Percentiles rank a stretch among this genome's conserved stretches.
Evolutionary conservation across 2,113 vertebrate species (phyloP).

Genomic region (Pelecanus crispus): DNA sequence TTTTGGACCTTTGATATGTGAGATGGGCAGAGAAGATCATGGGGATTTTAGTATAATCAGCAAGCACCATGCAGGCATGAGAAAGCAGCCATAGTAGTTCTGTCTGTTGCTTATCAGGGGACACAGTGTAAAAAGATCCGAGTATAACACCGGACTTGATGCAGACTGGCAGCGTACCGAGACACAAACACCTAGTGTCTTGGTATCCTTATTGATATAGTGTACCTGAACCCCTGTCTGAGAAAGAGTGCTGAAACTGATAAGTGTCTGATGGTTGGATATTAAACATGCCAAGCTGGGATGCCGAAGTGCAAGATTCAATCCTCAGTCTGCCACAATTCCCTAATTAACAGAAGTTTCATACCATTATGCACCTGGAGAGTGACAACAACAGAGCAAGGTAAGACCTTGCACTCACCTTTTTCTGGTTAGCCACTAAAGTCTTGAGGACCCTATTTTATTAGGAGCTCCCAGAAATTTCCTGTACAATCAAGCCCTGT

Average conservation of each 20-base stretch:
- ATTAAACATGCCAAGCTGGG: not conserved
- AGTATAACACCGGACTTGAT: not conserved
- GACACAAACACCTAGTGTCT: not conserved
- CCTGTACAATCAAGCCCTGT: not conserved
- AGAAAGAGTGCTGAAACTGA: not conserved
- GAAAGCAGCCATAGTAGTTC: not conserved
- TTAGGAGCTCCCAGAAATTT: not conserved
- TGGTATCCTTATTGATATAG: not conserved
- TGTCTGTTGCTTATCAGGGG: not conserved
- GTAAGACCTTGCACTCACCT: not conserved
- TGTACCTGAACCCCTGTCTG: not conserved
- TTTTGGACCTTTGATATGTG: not conserved
- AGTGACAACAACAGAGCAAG: not conserved
- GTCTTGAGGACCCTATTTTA: not conserved
- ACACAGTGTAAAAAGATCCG: fast-evolving
- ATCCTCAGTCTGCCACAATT: not conserved
- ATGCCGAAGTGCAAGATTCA: not conserved
- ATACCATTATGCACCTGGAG: not conserved
- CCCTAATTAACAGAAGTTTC: not conserved
- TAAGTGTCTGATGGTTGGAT: not conserved
- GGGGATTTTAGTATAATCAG: not conserved
- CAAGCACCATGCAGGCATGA: not conserved
- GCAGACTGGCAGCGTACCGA: not conserved
- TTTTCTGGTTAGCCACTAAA: not conserved
- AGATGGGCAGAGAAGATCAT: not conserved